A percentile compares a stretch with the other conserved stretches of the same genome.
Evolutionary conservation across 1,140 invertebrate species (phyloP).

Genomic region (Apolygus lucorum): DNA sequence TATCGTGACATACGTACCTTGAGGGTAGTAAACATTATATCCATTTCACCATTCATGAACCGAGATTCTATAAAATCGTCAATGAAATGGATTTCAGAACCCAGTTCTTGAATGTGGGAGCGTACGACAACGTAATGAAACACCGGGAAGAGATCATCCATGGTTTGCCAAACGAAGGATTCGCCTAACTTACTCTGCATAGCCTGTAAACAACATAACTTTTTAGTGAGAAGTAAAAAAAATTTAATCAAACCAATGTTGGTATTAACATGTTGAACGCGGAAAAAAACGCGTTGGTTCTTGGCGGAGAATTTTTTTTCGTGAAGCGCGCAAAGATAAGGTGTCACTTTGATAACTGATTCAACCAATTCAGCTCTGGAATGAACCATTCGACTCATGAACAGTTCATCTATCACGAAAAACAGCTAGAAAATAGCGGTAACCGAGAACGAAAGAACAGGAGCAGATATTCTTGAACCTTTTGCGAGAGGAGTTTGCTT

Average conservation of each 20-base stretch:
- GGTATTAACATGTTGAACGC: too few species aligned
- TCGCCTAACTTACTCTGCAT: constrained; percentile 45
- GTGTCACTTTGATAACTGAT: too few species aligned
- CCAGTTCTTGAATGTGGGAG: constrained; percentile 68
- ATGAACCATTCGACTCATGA: too few species aligned
- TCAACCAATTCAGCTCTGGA: constrained; percentile 9
- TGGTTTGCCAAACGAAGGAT: constrained; percentile 64
- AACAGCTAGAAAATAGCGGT: too few species aligned
- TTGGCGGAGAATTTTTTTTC: too few species aligned
- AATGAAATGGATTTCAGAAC: constrained; percentile 76
- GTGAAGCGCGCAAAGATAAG: too few species aligned
- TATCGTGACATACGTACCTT: too few species aligned
- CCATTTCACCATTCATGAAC: constrained; percentile 66
- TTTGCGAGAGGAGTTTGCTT: too few species aligned
- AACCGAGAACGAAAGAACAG: too few species aligned
- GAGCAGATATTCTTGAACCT: too few species aligned
- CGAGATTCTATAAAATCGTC: constrained; percentile 71
- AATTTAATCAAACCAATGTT: neutral
- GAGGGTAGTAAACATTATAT: constrained; percentile 75
- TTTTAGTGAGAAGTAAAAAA: constrained; percentile 38
- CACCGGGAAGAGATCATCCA: constrained; percentile 78
- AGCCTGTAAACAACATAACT: constrained; percentile 41
- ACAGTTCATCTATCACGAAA: too few species aligned
- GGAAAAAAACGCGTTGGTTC: too few species aligned
- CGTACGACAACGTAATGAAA: constrained; percentile 77